These are phyloP conservation scores for Phalacrocorax aristotelis DNA, from an alignment of 2,113 vertebrate genomes.

Conservation along the genomic window DNA sequence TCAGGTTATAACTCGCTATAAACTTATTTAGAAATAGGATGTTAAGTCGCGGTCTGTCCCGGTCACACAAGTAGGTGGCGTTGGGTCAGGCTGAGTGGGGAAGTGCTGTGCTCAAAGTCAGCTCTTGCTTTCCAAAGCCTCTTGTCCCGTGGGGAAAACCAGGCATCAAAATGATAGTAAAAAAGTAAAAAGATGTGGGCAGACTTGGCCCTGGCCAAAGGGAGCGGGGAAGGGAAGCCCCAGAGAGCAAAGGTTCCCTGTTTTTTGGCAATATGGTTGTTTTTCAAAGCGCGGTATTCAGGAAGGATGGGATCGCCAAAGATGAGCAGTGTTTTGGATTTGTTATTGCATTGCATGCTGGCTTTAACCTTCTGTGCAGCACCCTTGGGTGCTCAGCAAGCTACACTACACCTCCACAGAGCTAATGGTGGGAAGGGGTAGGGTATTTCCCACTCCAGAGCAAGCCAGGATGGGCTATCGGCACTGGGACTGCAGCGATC, in stretches of 20 bases:
- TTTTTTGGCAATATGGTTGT: background rate
- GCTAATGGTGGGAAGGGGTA: background rate
- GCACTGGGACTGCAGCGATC: accelerated
- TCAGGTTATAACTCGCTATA: background rate
- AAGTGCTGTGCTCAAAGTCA: background rate
- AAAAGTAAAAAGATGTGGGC: background rate
- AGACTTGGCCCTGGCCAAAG: background rate
- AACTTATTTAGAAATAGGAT: background rate
- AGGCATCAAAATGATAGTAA: background rate
- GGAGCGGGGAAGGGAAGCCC: background rate
- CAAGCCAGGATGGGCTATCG: background rate
- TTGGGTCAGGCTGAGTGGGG: background rate
- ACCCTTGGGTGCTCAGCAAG: background rate
- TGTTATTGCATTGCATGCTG: accelerated
- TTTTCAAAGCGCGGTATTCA: background rate
- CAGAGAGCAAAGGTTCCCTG: background rate
- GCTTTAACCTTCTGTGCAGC: background rate
- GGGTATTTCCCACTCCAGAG: background rate
- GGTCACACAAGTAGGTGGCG: accelerated
- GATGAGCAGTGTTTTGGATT: background rate
- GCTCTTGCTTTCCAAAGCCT: background rate
- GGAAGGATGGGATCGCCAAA: background rate
- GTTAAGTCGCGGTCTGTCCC: background rate
- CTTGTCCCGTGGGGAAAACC: background rate
- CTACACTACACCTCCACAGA: accelerated